Conservation (phyloP, 1,140 invertebrate species). For the Drusus annulatus region DNA sequence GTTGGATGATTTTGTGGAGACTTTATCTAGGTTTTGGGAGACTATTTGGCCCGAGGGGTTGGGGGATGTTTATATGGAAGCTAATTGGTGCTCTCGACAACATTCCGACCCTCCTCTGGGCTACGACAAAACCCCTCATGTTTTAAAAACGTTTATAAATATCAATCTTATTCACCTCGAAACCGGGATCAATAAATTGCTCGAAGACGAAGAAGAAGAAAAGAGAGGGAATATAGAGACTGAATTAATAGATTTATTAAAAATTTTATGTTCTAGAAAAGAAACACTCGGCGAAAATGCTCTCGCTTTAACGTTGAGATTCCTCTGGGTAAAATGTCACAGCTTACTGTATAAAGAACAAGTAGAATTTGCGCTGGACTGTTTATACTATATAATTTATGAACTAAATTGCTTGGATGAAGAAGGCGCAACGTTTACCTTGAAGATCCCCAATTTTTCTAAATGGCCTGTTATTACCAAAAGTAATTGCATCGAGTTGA, state of each 20-base stretch:
- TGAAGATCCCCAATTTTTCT: constrained; percentile 65
- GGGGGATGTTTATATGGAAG: constrained; percentile 74
- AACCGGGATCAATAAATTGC: constrained; percentile 73
- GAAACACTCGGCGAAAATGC: constrained; percentile 65
- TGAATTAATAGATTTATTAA: constrained; percentile 65
- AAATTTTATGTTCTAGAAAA: constrained; percentile 65
- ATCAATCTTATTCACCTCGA: constrained; percentile 78
- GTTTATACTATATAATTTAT: constrained; percentile 65
- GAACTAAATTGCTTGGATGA: constrained; percentile 68
- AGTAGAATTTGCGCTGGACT: constrained; percentile 66
- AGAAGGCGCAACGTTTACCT: constrained; percentile 61
- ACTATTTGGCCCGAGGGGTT: constrained; percentile 77
- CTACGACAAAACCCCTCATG: constrained; percentile 67
- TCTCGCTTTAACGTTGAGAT: constrained; percentile 64
- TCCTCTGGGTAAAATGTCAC: constrained; percentile 68
- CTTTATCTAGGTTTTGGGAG: constrained; percentile 75
- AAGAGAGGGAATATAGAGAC: constrained; percentile 63
- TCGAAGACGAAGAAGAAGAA: constrained; percentile 64
- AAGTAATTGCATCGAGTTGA: constrained; percentile 62
- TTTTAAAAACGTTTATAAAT: constrained; percentile 72
- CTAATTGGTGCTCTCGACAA: constrained; percentile 72
- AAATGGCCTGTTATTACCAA: constrained; percentile 66
- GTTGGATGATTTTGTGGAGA: constrained; percentile 73
- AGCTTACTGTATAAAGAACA: constrained; percentile 65
- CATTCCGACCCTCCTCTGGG: constrained; percentile 73